A percentile compares a stretch with the other conserved stretches of the same genome.
phyloP scores from a whole-genome alignment of 2,113 vertebrate genomes.

The Calyptommatus sinebrachiatus region DNA sequence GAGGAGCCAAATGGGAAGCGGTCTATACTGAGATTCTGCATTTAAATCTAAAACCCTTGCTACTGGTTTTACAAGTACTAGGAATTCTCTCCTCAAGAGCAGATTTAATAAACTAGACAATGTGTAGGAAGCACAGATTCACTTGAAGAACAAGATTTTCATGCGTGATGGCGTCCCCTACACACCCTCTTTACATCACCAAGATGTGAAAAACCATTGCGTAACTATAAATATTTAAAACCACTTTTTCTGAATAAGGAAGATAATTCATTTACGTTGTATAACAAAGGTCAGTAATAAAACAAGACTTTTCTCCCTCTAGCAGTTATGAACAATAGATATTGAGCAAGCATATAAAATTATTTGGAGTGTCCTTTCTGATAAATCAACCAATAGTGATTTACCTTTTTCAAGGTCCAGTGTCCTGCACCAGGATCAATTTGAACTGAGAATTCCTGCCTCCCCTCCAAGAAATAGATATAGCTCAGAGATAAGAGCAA shows the following conservation, averaged over 20 bases:
- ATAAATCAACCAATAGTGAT: too few relatives aligned
- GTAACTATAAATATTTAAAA: not conserved
- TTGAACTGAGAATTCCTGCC: too few relatives aligned
- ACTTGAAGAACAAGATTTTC: not conserved
- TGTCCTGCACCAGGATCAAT: too few relatives aligned
- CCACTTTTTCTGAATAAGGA: not conserved
- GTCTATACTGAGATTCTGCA: not conserved
- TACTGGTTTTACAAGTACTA: not conserved
- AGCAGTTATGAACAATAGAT: not conserved
- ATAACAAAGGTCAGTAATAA: not conserved
- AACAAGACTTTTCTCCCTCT: not conserved
- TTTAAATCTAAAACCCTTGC: not conserved
- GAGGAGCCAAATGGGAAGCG: not conserved
- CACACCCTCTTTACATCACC: constrained; percentile 12
- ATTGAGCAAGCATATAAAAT: not conserved
- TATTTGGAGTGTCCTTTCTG: too few relatives aligned
- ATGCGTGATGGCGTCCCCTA: not conserved
- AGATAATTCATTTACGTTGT: not conserved
- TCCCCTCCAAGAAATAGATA: too few relatives aligned
- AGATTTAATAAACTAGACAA: not conserved
- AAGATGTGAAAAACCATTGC: not conserved
- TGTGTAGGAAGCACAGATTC: not conserved
- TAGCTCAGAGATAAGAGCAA: too few relatives aligned
- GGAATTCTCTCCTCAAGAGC: not conserved
- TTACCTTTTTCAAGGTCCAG: too few relatives aligned